phyloP scores from a whole-genome alignment of 2,113 vertebrate species.

The Galbula dea region DNA sequence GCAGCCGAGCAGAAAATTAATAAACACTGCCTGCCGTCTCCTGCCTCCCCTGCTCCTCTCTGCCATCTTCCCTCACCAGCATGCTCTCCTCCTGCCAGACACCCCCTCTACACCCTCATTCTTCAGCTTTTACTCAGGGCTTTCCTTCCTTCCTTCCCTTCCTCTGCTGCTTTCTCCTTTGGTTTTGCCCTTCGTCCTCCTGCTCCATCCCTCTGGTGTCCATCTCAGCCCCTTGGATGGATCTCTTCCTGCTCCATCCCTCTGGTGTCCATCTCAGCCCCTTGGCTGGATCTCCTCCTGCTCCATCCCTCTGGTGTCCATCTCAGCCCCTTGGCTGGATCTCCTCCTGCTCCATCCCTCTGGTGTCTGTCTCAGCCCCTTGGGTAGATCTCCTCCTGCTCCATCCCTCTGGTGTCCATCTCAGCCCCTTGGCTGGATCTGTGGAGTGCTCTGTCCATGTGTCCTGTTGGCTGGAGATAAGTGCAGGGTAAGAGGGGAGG shows the following conservation, averaged over 20 bases:
- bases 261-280: fast-evolving
- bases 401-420: too few relatives aligned
- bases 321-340: background rate
- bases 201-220: fast-evolving
- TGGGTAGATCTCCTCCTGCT: fast-evolving
- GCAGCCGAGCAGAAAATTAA: conserved; percentile 75
- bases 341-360: background rate
- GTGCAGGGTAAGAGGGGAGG: background rate
- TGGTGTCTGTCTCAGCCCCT: fast-evolving
- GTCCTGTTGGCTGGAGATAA: fast-evolving
- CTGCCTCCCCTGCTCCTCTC: background rate
- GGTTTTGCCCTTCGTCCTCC: fast-evolving
- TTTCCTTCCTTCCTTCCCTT: background rate
- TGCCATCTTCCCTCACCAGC: background rate
- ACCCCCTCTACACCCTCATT: background rate
- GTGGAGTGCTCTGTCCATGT: fast-evolving
- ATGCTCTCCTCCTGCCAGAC: background rate
- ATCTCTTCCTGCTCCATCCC: background rate
- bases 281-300: background rate
- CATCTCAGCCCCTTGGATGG: fast-evolving
- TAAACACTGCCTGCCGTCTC: conserved; percentile 43
- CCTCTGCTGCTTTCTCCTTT: background rate
- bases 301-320: fast-evolving
- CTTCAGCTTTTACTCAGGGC: background rate
- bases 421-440: too few relatives aligned